Base-by-base conservation (phyloP, 2,113 vertebrate species). In the Oreotrochilus melanogaster region DNA sequence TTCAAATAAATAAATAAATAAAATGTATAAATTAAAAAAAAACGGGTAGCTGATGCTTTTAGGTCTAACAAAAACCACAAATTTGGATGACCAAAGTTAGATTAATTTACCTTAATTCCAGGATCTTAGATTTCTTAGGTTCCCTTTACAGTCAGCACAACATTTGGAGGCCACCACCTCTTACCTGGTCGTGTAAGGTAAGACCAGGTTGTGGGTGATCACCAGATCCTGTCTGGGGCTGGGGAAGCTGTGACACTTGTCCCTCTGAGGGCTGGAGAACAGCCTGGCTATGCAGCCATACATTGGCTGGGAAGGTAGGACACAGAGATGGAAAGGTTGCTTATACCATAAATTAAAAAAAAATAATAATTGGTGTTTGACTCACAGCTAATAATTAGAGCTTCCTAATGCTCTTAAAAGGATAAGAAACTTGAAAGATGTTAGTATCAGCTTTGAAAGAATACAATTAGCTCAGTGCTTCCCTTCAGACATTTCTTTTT, bases 401-500 rank as follows among this genome's bases (percentile, higher is more conserved):
- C 6, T 89, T 86, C 43, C 35, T 22, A 35, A 72, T 31, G 51
- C 22, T 96, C 56, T 47, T 78, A 60, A 90, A 86, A 86, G 78
- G 30, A 88, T 90, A 93, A 84, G 85, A 82, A 89, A 70, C 21
- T 81, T 89, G 82, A 90, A 93, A 94, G 90, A 86, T 73, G 10
- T 83, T 92, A 83, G 42, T 86, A 28, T 73, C 7, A 7, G n/a
- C 72, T 95, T 93, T 80, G 60, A 86, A 88, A 81, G 33, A 92
- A 86, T 70, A 83, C 64, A 83, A 61, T 92, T 96, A 90, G 30
- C 72, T 86, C 48, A 60, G 39, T 78, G 35, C 11, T 90, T 94
- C 94, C 13, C 56, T 86, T 86, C 75, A 93, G 47, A n/a, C 45
- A 28, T 45, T 94, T 71, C 25, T 92, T 94, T 94, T 78, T 94